Evolutionary conservation across 2,113 vertebrate species (phyloP).

Genomic region (Sylvia atricapilla): DNA sequence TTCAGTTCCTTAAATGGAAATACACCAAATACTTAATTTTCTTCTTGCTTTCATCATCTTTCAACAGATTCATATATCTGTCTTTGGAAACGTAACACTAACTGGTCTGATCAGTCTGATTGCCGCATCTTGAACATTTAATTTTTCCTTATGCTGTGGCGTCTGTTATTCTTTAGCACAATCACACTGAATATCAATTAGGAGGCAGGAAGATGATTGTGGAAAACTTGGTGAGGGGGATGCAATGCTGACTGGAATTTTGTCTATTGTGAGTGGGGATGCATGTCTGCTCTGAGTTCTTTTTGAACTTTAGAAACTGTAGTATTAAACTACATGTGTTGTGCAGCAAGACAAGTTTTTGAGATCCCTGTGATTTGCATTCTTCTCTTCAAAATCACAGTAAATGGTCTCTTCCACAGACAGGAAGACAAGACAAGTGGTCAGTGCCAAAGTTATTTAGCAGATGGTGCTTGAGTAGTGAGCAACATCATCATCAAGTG

Average conservation of each 20-base stretch:
- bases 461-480: conserved; percentile 59
- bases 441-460: conserved; percentile 58
- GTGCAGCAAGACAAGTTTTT: not conserved
- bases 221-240: not conserved
- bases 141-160: conserved; percentile 65
- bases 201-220: conserved; percentile 1
- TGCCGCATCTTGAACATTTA: conserved; percentile 32
- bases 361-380: not conserved
- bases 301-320: not conserved
- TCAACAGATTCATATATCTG: not conserved
- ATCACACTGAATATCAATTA: conserved; percentile 68
- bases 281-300: not conserved
- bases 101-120: conserved; percentile 32
- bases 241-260: not conserved
- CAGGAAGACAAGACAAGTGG: conserved; percentile 16
- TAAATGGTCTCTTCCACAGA: not conserved
- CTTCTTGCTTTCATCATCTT: not conserved
- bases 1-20: not conserved
- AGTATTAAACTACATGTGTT: not conserved
- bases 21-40: not conserved
- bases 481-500: conserved; percentile 37
- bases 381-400: not conserved
- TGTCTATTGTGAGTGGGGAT: not conserved
- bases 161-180: conserved; percentile 53
- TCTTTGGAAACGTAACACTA: conserved; percentile 23